Evolutionary conservation across 2,797 vertebrate species (phyloP).

Genomic region (Peromyscus aztecus): DNA sequence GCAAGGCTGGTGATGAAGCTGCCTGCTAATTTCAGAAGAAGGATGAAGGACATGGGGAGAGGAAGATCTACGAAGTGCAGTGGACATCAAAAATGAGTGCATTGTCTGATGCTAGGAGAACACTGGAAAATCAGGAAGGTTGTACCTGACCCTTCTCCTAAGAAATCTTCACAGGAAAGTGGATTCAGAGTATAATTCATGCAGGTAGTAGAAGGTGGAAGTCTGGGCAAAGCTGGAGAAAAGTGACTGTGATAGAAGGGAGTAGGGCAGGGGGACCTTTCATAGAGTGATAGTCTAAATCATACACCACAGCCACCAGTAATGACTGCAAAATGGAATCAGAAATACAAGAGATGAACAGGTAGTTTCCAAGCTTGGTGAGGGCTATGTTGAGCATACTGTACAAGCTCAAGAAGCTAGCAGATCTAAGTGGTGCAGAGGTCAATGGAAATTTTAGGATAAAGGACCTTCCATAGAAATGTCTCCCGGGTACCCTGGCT

Average conservation of each 20-base stretch:
- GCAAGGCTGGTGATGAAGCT: background rate
- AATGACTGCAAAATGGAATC: conserved; percentile 3
- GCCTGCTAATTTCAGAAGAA: background rate
- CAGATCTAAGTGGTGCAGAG: background rate
- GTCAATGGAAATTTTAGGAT: background rate
- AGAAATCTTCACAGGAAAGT: background rate
- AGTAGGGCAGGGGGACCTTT: background rate
- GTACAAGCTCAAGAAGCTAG: background rate
- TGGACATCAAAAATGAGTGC: background rate
- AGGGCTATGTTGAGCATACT: background rate
- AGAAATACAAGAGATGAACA: background rate
- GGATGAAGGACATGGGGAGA: background rate
- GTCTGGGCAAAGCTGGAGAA: background rate
- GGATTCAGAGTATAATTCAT: background rate
- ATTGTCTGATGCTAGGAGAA: background rate
- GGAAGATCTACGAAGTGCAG: background rate
- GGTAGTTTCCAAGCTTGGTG: background rate
- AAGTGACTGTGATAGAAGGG: background rate
- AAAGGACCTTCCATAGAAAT: background rate
- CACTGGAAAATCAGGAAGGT: background rate
- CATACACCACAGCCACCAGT: background rate
- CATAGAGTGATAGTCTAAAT: background rate
- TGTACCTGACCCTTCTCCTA: background rate
- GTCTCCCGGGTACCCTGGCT: background rate
- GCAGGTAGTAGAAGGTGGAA: background rate